Evolutionary conservation across 2,888 invertebrate genomes (phyloP).

Genomic region (Acanthosepion esculentum): DNA sequence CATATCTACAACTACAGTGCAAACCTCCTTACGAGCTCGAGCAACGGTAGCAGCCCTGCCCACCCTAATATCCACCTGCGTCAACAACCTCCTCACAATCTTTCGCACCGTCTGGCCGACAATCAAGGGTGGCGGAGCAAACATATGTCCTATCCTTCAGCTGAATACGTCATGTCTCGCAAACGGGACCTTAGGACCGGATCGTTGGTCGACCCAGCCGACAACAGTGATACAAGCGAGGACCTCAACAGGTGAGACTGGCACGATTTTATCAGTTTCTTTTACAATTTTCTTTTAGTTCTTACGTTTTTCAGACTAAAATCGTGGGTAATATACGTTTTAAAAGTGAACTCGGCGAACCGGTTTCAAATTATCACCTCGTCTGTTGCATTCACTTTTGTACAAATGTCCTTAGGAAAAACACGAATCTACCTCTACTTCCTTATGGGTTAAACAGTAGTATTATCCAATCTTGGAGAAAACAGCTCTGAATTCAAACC

Average conservation of each 20-base stretch:
- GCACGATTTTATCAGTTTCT: no score
- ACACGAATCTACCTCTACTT: no score
- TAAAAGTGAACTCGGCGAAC: no score
- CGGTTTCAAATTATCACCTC: no score
- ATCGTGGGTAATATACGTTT: neutral
- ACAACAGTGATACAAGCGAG: slow-evolving; percentile 42
- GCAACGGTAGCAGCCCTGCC: slow-evolving; percentile 6
- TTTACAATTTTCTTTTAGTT: no score
- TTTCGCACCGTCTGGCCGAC: neutral
- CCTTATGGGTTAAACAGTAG: no score
- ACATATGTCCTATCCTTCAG: slow-evolving; percentile 44
- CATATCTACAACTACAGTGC: slow-evolving; percentile 15
- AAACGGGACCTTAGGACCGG: neutral
- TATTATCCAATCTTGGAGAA: no score
- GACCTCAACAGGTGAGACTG: slow-evolving; percentile 25
- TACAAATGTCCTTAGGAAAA: no score
- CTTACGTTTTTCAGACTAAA: neutral
- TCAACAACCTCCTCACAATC: neutral
- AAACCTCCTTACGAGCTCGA: neutral
- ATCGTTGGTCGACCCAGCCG: slow-evolving; percentile 43
- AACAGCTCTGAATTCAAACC: no score
- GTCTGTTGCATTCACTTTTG: no score
- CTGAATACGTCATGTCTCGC: slow-evolving; percentile 23
- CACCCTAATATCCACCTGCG: neutral
- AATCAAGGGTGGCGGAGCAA: slow-evolving; percentile 35